Evolutionary conservation across 2,888 invertebrate species (phyloP), one percentile per base, ranked within the genome.

Genomic region (Tiliacea citrago): DNA sequence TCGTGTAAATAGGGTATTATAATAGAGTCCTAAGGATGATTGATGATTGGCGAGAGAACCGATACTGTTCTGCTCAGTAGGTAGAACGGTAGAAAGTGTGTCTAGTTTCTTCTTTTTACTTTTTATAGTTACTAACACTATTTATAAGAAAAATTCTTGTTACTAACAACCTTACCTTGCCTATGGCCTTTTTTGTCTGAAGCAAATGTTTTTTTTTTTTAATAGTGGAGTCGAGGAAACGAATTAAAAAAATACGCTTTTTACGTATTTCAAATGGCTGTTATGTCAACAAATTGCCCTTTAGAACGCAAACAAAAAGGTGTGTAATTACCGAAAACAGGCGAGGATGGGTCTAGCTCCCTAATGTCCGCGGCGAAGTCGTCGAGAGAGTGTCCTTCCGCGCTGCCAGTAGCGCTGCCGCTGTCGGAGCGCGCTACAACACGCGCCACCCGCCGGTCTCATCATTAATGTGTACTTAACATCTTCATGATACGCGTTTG

Each of bases 281-380:
- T 39, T n/a, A 8, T 21, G 21, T 72, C 81, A 84, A 61, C 5
- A 90, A 86, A 91, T 90, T 88, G 88, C 79, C 86, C 81, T 75
- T 75, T 39, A 61, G 51, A 55, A 55, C 75, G 91, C 91, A 92
- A 92, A 88, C 77, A 75, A 82, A 90, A 93, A 91, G 45, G 87
- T 77, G 88, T 87, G 87, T 91, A 90, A 86, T 96, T 96, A 96
- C 96, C 96, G 91, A 96, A 96, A 88, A 94, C 89, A 87, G 96
- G 96, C 92, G 96, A 96, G 82, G 94, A 91, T 85, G 96, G 96
- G 91, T 96, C 96, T 88, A 96, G 94, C 91, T 96, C 96, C 92
- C 93, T 95, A 93, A 95, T 92, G 88, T 96, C 96, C 7, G 95
- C 94, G 73, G 95, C 95, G 93, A 93, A 95, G 94, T 96, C 96